These are phyloP conservation scores for Sepioteuthis lessoniana DNA, from an alignment of 2,888 invertebrate species.

Conservation along the genomic window DNA sequence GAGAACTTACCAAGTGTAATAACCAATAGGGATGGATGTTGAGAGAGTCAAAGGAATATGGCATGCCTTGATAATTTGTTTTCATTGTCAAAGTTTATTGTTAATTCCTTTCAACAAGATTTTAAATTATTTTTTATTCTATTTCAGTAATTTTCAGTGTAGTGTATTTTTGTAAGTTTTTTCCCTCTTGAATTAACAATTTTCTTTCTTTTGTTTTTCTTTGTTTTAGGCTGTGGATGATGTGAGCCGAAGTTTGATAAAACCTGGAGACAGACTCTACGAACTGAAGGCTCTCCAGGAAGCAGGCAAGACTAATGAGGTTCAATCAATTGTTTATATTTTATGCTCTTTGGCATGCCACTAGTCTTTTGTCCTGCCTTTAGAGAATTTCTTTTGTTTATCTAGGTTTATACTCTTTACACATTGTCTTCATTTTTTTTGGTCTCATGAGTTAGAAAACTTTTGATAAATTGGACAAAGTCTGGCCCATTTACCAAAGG, in stretches of 20 bases:
- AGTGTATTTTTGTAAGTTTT: too few relatives aligned
- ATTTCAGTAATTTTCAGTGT: neutral
- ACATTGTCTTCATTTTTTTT: too few relatives aligned
- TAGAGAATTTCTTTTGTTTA: neutral
- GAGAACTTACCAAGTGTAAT: too few relatives aligned
- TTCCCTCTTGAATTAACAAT: conserved; percentile 48
- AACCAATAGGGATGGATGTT: too few relatives aligned
- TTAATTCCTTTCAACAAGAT: neutral
- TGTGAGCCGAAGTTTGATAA: conserved; percentile 93
- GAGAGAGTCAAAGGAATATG: too few relatives aligned
- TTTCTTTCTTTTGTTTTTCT: conserved; percentile 70
- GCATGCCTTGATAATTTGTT: too few relatives aligned
- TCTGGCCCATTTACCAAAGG: too few relatives aligned
- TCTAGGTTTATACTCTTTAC: neutral
- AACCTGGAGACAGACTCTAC: conserved; percentile 91
- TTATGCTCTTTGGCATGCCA: neutral
- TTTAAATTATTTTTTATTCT: neutral
- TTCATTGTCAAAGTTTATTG: too few relatives aligned
- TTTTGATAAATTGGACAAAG: too few relatives aligned
- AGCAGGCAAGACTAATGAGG: conserved; percentile 87
- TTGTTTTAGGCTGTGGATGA: conserved; percentile 97
- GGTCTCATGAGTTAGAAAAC: too few relatives aligned
- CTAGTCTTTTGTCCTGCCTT: neutral
- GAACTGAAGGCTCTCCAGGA: conserved; percentile 97
- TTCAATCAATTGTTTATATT: conserved; percentile 64